Percentiles rank a stretch among this genome's conserved stretches.
phyloP scores from a whole-genome alignment of 2,113 vertebrate species.

The Callopanchax toddi region DNA sequence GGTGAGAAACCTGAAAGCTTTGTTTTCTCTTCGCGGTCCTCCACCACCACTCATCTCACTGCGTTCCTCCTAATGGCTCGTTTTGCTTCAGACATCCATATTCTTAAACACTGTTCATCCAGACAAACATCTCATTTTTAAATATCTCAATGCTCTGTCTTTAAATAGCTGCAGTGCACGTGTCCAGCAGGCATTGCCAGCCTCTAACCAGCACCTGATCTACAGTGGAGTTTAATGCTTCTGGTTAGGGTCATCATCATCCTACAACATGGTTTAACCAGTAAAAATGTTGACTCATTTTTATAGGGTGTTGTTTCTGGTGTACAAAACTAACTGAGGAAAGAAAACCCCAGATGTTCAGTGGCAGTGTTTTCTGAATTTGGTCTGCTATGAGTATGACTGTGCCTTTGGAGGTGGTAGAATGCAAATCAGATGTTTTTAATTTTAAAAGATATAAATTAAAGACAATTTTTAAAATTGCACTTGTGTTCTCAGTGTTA shows the following conservation, averaged over 20 bases:
- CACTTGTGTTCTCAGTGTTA: constrained; percentile 5
- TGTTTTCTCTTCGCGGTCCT: no score
- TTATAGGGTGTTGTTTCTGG: constrained; percentile 75
- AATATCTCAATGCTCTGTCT: constrained; percentile 21
- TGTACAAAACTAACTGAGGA: constrained; percentile 64
- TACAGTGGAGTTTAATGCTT: not conserved
- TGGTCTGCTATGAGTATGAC: constrained; percentile 80
- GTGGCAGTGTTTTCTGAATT: constrained; percentile 81
- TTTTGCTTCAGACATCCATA: constrained; percentile 58
- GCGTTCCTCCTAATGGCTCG: constrained; percentile 44
- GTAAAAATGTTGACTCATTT: constrained; percentile 59
- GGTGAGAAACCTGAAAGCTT: constrained; percentile 18
- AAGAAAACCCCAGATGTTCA: constrained; percentile 65
- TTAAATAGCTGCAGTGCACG: constrained; percentile 27
- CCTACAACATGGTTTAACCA: constrained; percentile 61
- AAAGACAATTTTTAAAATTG: constrained; percentile 78
- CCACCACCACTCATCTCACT: constrained; percentile 39
- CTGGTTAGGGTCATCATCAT: constrained; percentile 48
- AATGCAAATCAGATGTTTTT: constrained; percentile 85
- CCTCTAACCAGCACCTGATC: constrained; percentile 70
- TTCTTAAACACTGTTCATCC: constrained; percentile 61
- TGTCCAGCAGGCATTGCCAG: constrained; percentile 30
- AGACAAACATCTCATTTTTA: constrained; percentile 31
- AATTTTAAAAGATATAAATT: constrained; percentile 82
- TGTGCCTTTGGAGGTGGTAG: constrained; percentile 85